These are phyloP conservation scores for Melanotaenia duboulayi DNA, from an alignment of 2,113 vertebrate species.

Conservation along the genomic window DNA sequence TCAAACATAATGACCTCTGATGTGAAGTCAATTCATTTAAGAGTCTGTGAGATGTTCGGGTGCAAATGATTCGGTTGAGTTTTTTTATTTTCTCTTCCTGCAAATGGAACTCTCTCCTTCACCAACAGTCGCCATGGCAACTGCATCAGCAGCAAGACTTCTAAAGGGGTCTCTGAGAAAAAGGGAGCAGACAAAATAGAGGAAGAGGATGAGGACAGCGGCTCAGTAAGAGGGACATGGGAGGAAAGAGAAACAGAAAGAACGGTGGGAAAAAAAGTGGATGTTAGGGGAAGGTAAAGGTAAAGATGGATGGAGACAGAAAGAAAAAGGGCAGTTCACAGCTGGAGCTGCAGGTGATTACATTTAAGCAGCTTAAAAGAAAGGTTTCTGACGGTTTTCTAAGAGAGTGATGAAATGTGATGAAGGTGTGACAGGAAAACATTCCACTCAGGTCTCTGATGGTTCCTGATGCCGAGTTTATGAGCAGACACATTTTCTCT, in stretches of 20 bases:
- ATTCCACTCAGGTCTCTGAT: too few relatives aligned
- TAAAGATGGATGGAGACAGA: background rate
- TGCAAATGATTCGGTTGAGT: conserved; percentile 19
- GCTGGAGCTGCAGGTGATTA: conserved; percentile 13
- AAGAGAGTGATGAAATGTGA: background rate
- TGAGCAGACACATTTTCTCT: too few relatives aligned
- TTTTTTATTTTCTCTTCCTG: conserved; percentile 14
- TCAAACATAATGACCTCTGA: conserved; percentile 1
- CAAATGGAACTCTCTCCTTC: background rate
- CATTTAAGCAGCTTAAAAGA: background rate
- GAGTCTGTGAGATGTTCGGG: background rate
- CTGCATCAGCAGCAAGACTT: conserved; percentile 58
- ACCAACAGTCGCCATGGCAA: conserved; percentile 58
- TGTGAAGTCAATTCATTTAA: conserved; percentile 18
- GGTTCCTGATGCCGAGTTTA: too few relatives aligned
- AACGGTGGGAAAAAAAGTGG: background rate
- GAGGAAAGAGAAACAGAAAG: background rate
- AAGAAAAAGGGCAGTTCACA: background rate
- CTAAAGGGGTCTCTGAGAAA: conserved; percentile 23
- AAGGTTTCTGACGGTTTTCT: too few relatives aligned
- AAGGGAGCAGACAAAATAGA: background rate
- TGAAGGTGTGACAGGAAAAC: conserved; percentile 6
- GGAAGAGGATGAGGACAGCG: background rate
- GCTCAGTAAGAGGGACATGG: background rate
- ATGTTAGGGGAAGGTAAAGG: background rate